phyloP scores from a whole-genome alignment of 1,140 invertebrate genomes.

The Achroia grisella region DNA sequence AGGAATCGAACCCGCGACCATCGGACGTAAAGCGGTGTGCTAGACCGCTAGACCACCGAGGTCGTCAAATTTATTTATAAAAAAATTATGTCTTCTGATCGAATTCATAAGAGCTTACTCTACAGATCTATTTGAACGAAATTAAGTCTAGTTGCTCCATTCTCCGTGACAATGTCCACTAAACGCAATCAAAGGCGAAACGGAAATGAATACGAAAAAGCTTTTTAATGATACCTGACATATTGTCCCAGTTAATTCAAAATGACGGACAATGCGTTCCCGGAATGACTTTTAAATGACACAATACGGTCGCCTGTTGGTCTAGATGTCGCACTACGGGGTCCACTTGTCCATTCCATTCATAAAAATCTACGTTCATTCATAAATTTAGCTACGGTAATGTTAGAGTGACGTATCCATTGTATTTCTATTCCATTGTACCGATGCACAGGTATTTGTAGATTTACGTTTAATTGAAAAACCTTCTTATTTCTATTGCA shows the following conservation, averaged over 20 bases:
- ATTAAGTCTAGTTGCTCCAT: no score
- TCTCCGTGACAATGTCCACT: background rate
- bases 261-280: conserved; percentile 6
- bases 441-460: conserved; percentile 6
- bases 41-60: no score
- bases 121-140: no score
- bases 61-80: no score
- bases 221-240: conserved; percentile 51
- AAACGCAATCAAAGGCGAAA: conserved; percentile 18
- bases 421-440: conserved; percentile 12
- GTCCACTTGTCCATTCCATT: conserved; percentile 29
- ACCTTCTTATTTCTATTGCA: no score
- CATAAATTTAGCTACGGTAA: conserved; percentile 23
- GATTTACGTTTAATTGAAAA: background rate
- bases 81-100: no score
- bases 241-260: conserved; percentile 1
- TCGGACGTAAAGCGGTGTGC: no score
- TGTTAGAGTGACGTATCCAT: conserved; percentile 24
- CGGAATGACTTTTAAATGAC: conserved; percentile 22
- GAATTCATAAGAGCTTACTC: no score
- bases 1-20: no score
- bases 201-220: conserved; percentile 48
- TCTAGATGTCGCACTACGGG: conserved; percentile 23
- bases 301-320: conserved; percentile 25
- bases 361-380: conserved; percentile 31